Percentiles rank a stretch among this genome's conserved stretches.
Evolutionary conservation across 2,113 vertebrate genomes (phyloP).

Genomic region (Setophaga coronata): DNA sequence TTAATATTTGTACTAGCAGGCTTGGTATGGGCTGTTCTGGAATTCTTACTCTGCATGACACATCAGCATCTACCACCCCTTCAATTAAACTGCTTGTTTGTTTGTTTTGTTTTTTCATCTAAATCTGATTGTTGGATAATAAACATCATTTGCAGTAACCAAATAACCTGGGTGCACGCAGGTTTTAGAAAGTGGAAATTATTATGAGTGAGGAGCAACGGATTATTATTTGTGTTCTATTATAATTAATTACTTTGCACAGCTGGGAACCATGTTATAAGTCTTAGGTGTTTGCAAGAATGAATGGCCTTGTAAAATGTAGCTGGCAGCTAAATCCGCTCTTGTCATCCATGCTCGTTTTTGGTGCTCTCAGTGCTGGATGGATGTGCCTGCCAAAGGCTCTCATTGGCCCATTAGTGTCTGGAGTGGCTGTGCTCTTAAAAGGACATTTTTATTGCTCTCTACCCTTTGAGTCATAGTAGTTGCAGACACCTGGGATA

Average conservation of each 20-base stretch:
- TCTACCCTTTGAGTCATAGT: constrained; percentile 10
- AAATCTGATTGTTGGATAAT: neutral
- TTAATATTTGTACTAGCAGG: neutral
- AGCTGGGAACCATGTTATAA: constrained; percentile 24
- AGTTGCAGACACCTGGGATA: neutral
- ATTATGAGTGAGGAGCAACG: neutral
- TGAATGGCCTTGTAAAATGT: constrained; percentile 35
- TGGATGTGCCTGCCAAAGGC: constrained; percentile 43
- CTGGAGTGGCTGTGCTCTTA: constrained; percentile 38
- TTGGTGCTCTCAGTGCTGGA: constrained; percentile 19
- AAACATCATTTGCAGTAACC: neutral
- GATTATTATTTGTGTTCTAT: constrained; percentile 44
- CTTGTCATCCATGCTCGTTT: neutral
- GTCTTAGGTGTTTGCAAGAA: constrained; percentile 49
- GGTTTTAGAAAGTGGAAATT: constrained; percentile 38
- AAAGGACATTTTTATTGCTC: constrained; percentile 50
- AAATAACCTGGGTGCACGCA: neutral
- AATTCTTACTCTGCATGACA: neutral
- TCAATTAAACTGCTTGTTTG: neutral
- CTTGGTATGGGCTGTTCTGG: neutral
- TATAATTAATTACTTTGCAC: constrained; percentile 56
- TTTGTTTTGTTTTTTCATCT: neutral
- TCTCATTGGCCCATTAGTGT: constrained; percentile 30
- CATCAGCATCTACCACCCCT: neutral
- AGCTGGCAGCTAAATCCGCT: constrained; percentile 45